Evolutionary conservation across 2,797 vertebrate genomes (phyloP), one percentile per base, ranked within the genome.

Genomic region (Semotilus atromaculatus): DNA sequence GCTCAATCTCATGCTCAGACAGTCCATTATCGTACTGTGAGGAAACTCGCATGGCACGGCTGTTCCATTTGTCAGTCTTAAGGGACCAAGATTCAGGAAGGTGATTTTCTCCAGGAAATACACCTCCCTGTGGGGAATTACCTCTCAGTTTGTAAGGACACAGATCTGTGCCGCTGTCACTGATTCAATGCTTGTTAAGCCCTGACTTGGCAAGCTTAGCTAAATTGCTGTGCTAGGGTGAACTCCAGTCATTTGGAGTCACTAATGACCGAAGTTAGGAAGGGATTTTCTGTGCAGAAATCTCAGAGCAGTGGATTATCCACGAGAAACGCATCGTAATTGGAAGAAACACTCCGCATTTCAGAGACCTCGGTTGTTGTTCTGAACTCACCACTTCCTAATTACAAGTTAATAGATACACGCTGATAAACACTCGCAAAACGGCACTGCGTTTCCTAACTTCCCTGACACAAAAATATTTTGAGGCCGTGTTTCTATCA

Each of bases 231-330:
- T 77, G 82, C 60, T 67, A 38, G 51, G 67, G 67, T 88, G 62
- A 87, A 80, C 76, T 48, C 62, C 62, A 66, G 45, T 71, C 74
- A 81, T 86, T 87, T 86, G 51, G 80, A 88, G 64, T 85, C 78
- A 75, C 70, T 91, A 90, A 86, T 90, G 86, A 89, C 81, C 53
- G 62, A 67, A 80, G 66, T 82, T 84, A 67, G 79, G 72, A 74
- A 85, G 80, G 62, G 64, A 72, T 79, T 79, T 84, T 84, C 83
- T 38, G 62, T 85, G 71, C 75, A 80, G 72, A 80, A 60, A 73
- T 29, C 74, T 67, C 26, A 23, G 43, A 64, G 51, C 31, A 81
- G 80, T 71, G 40, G 64, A 68, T 74, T 62, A 79, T 71, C 60
- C 72, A 36, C 7, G 19, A 85, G 45, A 79, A 75, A 86, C 16